A percentile compares a stretch with the other conserved stretches of the same genome.
phyloP scores from a whole-genome alignment of 2,888 invertebrate genomes.

The Serrognathus titanus region DNA sequence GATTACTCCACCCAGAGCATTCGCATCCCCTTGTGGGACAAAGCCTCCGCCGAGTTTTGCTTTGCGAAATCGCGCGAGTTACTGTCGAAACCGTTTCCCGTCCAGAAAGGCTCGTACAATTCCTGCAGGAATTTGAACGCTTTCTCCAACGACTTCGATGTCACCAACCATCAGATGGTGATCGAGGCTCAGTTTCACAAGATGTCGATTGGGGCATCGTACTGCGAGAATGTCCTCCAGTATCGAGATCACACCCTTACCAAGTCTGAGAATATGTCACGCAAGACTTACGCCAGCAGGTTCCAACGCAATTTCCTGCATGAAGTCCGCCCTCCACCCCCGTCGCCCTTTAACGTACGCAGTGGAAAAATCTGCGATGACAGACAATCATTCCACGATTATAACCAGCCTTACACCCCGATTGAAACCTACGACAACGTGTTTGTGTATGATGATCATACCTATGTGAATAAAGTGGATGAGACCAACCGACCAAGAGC shows the following conservation, averaged over 20 bases:
- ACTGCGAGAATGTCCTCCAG: conserved; percentile 4
- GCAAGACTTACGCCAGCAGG: conserved; percentile 44
- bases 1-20: conserved; percentile 46
- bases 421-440: conserved; percentile 32
- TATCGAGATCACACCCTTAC: conserved; percentile 45
- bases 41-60: conserved; percentile 70
- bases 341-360: conserved; percentile 29
- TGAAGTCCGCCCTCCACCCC: conserved; percentile 29
- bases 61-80: conserved; percentile 70
- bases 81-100: conserved; percentile 56
- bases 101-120: conserved; percentile 38
- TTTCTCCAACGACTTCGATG: conserved; percentile 24
- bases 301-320: conserved; percentile 33
- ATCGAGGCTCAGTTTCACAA: conserved; percentile 16
- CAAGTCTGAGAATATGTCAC: conserved; percentile 47
- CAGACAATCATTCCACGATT: conserved; percentile 18
- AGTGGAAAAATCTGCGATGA: conserved; percentile 25
- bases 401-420: conserved; percentile 27
- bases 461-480: conserved; percentile 3
- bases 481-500: conserved; percentile 44
- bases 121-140: conserved; percentile 43
- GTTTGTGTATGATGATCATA: conserved; percentile 31
- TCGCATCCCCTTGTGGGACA: conserved; percentile 66
- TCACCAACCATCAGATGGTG: conserved; percentile 9
- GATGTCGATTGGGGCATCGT: conserved; percentile 12